Evolutionary conservation across 1,140 invertebrate species (phyloP).

Genomic region (Alviniconcha marisindica): DNA sequence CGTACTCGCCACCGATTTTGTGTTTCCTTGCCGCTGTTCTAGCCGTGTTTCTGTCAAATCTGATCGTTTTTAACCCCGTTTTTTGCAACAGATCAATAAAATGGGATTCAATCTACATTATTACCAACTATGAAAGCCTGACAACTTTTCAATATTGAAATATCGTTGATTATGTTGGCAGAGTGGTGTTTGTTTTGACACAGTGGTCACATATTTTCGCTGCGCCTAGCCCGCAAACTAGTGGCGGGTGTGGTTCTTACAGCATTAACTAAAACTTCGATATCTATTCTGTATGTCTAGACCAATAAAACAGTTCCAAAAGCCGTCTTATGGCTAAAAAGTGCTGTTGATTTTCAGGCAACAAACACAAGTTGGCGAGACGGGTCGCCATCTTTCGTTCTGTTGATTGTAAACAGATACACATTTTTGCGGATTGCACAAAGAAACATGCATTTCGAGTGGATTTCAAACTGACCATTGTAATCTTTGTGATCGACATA

Average conservation of each 20-base stretch:
- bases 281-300: not conserved
- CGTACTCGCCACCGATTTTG: not conserved
- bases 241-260: not conserved
- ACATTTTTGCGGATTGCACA: not conserved
- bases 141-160: not conserved
- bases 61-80: not conserved
- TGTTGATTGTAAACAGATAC: not conserved
- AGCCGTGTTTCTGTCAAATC: not conserved
- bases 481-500: not conserved
- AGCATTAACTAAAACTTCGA: not conserved
- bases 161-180: not conserved
- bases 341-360: conserved; percentile 25
- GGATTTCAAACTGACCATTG: not conserved
- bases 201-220: not conserved
- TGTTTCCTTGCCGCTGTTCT: conserved; percentile 37
- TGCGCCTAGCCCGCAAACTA: not conserved
- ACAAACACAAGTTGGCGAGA: conserved; percentile 41
- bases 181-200: conserved; percentile 28
- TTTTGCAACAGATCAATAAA: not conserved
- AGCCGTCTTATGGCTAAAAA: not conserved
- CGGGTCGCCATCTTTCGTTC: conserved; percentile 39
- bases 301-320: not conserved
- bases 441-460: not conserved
- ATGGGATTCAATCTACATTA: not conserved
- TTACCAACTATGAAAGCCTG: not conserved